These are phyloP conservation scores for Volucella bombylans DNA, from an alignment of 2,888 invertebrate species.

Conservation along the genomic window DNA sequence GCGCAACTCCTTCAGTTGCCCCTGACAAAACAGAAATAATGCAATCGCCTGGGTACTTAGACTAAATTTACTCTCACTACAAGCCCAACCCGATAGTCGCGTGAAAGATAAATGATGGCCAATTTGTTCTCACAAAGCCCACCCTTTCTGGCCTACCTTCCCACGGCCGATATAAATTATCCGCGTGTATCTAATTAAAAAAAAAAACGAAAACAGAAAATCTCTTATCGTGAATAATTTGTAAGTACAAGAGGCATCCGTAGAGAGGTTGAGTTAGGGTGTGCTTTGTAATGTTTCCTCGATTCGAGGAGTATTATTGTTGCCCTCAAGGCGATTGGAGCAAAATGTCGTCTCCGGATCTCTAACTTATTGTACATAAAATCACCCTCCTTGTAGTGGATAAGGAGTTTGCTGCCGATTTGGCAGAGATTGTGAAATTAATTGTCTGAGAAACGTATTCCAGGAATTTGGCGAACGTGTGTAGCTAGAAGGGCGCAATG, in stretches of 20 bases:
- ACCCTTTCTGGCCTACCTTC: not conserved
- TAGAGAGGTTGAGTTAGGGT: slow-evolving; percentile 7
- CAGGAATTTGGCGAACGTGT: slow-evolving; percentile 52
- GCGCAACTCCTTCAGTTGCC: not conserved
- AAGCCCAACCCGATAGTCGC: slow-evolving; percentile 14
- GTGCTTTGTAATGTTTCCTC: slow-evolving; percentile 6
- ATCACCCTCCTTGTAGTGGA: not conserved
- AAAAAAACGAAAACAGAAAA: slow-evolving; percentile 18
- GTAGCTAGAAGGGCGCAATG: slow-evolving; percentile 32
- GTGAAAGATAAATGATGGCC: slow-evolving; percentile 53
- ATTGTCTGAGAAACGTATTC: slow-evolving; percentile 64
- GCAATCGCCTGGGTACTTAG: slow-evolving; percentile 29
- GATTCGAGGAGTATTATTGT: slow-evolving; percentile 33
- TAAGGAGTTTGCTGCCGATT: slow-evolving; percentile 30
- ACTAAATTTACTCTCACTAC: not conserved
- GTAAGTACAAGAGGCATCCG: slow-evolving; percentile 48
- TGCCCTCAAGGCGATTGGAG: not conserved
- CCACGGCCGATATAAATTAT: slow-evolving; percentile 57
- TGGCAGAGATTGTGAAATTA: slow-evolving; percentile 56
- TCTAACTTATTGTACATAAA: slow-evolving; percentile 1
- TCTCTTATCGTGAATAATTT: slow-evolving; percentile 66
- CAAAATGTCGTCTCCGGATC: slow-evolving; percentile 51
- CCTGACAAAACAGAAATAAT: slow-evolving; percentile 55
- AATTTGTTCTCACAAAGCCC: slow-evolving; percentile 62
- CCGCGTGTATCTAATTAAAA: slow-evolving; percentile 66